Base-by-base conservation (phyloP, 92 coral and sea anemone species). In the Heliopora coerulea region DNA sequence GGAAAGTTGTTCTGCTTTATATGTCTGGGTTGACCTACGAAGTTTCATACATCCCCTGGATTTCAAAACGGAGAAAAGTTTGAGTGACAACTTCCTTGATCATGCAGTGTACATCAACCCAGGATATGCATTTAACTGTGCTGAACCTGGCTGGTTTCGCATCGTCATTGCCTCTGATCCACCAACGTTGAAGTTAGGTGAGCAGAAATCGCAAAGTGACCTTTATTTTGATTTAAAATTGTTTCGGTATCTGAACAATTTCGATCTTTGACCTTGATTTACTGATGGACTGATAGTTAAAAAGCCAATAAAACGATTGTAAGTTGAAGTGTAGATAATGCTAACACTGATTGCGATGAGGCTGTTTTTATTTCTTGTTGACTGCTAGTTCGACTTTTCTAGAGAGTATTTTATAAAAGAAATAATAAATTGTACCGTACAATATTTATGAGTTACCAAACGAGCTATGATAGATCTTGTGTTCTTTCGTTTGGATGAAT, bases 131-230 rank as follows among this genome's bases (percentile, higher is more conserved):
- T 93, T 93, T 80, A 50, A 49, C 28, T 81, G 80, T 56, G 74
- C 82, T 18, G 96, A 93, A 30, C 95, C 95, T 0, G 98, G 98
- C 49, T 93, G 98, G 98, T 93, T 87, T 65, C 84, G 98, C 46
- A 46, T 93, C 49, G 77, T 89, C 23, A 79, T 93, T 68, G 87
- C 96, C 19, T 56, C 83, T 68, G 78, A 90, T 39, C 80, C 86
- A 8, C 75, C 73, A 12, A 40, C 42, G 63, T 82, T 93, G n/a
- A 83, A 78, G 65, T 61, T 87, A 46, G 98, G 98, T 93, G 59
- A 86, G 91, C 24, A 7, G 18, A 5, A 29, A 15, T 8, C 10
- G 15, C 15, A 46, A 37, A 5, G 6, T 37, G 42, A 5, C 12
- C 12, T 37, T 37, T 37, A 12, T 12, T 12, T 37, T 12, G 12